phyloP scores from a whole-genome alignment of 2,888 invertebrate genomes.

The Noctua comes region DNA sequence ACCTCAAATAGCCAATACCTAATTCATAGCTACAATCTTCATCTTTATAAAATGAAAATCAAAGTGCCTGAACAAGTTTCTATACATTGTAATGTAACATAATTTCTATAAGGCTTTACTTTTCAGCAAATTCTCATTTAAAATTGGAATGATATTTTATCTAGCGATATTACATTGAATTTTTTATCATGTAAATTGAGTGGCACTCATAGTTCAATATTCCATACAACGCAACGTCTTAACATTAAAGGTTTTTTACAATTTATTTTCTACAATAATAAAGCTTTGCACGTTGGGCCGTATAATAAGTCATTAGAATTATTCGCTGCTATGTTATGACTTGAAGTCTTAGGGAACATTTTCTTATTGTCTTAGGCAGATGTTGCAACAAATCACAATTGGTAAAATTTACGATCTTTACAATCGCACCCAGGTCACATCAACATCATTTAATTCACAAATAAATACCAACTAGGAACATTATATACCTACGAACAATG shows the following conservation, averaged over 20 bases:
- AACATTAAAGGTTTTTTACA: conserved; percentile 22
- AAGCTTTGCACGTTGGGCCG: conserved; percentile 62
- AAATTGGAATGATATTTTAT: conserved; percentile 66
- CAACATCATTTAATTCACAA: conserved; percentile 82
- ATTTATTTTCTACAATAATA: conserved; percentile 38
- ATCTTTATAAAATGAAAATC: conserved; percentile 62
- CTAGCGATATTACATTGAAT: conserved; percentile 39
- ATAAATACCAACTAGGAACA: conserved; percentile 75
- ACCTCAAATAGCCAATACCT: conserved; percentile 49
- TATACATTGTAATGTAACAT: conserved; percentile 51
- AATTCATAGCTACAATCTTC: conserved; percentile 57
- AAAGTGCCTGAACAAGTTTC: conserved; percentile 58
- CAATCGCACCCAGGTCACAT: conserved; percentile 90
- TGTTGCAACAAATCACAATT: conserved; percentile 83
- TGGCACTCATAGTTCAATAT: conserved; percentile 40
- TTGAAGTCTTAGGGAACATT: conserved; percentile 33
- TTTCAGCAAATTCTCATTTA: conserved; percentile 76
- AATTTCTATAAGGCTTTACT: conserved; percentile 73
- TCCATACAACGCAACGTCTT: conserved; percentile 28
- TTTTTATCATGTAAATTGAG: conserved; percentile 28
- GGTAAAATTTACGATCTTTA: conserved; percentile 81
- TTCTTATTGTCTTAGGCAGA: conserved; percentile 56
- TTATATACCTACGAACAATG: conserved; percentile 75
- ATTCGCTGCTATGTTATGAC: conserved; percentile 37
- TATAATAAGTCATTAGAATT: conserved; percentile 44